A percentile compares a stretch with the other conserved stretches of the same genome.
Evolutionary conservation across 2,888 invertebrate genomes (phyloP).

Genomic region (Scotopteryx bipunctaria): DNA sequence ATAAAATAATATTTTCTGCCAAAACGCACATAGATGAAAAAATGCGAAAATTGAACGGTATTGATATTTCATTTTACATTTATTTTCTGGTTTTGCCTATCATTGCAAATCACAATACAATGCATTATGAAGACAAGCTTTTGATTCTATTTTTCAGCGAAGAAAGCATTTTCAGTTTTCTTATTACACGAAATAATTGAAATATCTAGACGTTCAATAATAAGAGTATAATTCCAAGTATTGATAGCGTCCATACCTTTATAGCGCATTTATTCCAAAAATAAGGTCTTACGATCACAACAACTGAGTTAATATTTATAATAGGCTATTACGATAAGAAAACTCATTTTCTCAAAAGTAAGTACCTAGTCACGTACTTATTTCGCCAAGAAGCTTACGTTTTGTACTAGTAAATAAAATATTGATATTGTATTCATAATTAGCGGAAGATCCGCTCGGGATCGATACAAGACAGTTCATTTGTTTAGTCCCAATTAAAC

Average conservation of each 20-base stretch:
- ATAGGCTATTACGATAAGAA: constrained; percentile 31
- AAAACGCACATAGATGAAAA: too few relatives aligned
- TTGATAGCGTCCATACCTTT: constrained; percentile 1
- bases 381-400: constrained; percentile 30
- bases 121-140: background rate
- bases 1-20: too few relatives aligned
- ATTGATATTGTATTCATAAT: constrained; percentile 14
- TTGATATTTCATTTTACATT: too few relatives aligned
- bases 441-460: constrained; percentile 9
- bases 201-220: background rate
- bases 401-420: constrained; percentile 34
- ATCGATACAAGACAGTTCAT: background rate
- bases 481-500: too few relatives aligned
- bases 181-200: background rate
- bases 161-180: background rate
- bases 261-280: constrained; percentile 14
- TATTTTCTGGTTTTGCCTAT: background rate
- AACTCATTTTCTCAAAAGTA: constrained; percentile 30
- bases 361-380: constrained; percentile 30
- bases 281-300: constrained; percentile 19
- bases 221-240: constrained; percentile 1
- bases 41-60: too few relatives aligned
- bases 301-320: constrained; percentile 24
- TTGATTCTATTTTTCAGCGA: background rate
- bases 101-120: background rate